phyloP scores from a whole-genome alignment of 2,888 invertebrate species.

The Drepana falcataria region DNA sequence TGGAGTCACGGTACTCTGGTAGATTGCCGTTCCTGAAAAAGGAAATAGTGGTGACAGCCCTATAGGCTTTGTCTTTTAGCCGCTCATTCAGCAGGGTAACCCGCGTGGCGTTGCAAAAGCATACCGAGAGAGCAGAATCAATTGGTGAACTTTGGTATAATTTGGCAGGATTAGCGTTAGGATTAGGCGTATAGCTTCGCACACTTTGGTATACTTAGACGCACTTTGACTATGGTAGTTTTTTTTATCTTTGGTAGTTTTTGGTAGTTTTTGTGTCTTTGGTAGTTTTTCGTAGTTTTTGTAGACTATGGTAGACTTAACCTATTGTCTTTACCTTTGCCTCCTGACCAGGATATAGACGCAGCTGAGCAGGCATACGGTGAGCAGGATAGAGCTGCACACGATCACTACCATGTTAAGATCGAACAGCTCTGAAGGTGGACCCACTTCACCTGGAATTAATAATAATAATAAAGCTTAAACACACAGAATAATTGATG shows the following conservation, averaged over 20 bases:
- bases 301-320: not conserved
- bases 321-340: constrained; percentile 44
- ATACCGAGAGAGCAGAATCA: no score
- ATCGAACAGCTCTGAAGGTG: constrained; percentile 65
- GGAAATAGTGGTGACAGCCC: not conserved
- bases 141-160: no score
- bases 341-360: constrained; percentile 65
- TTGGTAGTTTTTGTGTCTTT: no score
- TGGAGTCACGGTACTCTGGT: constrained; percentile 63
- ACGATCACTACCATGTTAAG: constrained; percentile 68
- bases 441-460: constrained; percentile 64
- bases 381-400: constrained; percentile 64
- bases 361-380: constrained; percentile 61
- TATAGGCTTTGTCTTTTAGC: no score
- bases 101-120: no score
- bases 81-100: no score
- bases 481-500: no score
- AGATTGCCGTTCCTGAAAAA: constrained; percentile 47
- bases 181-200: no score
- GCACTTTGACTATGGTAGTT: no score
- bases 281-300: not conserved
- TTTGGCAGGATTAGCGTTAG: no score
- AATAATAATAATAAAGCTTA: not conserved
- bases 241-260: no score
- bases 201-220: no score